Evolutionary conservation across 2,888 invertebrate species (phyloP).

Genomic region (Ennomos quercinarius): DNA sequence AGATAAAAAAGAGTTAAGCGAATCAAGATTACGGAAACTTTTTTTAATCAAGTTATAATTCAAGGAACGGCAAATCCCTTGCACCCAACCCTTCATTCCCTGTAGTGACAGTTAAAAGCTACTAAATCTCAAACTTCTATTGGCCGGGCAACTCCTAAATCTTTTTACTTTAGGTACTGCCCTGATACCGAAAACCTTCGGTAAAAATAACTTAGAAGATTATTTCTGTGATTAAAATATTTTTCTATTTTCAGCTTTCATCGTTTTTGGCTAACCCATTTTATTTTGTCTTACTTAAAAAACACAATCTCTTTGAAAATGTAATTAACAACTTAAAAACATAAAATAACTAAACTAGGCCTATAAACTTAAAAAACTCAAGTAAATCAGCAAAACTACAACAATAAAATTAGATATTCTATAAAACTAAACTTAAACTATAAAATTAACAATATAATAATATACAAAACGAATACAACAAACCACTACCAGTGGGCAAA

Average conservation of each 20-base stretch:
- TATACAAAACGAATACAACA: too few species aligned
- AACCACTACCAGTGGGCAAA: too few species aligned
- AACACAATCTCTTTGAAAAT: not conserved
- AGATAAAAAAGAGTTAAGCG: conserved; percentile 20
- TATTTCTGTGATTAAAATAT: conserved; percentile 20
- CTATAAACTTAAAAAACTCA: too few species aligned
- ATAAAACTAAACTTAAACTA: too few species aligned
- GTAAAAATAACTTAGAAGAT: conserved; percentile 46
- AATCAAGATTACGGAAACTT: conserved; percentile 31
- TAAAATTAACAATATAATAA: too few species aligned
- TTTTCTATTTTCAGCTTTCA: conserved; percentile 15
- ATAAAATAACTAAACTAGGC: too few species aligned
- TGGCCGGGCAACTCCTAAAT: conserved; percentile 58
- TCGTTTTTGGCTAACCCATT: conserved; percentile 4
- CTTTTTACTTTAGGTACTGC: conserved; percentile 57
- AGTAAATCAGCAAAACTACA: too few species aligned
- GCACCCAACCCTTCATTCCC: conserved; percentile 33
- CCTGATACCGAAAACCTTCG: conserved; percentile 50
- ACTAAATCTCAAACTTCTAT: conserved; percentile 63
- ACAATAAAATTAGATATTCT: too few species aligned
- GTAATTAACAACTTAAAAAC: too few species aligned
- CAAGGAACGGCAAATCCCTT: conserved; percentile 34
- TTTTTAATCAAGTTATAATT: conserved; percentile 41
- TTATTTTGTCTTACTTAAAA: conserved; percentile 5
- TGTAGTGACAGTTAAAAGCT: conserved; percentile 57